These are phyloP conservation scores for Acronicta psi DNA, from an alignment of 2,888 invertebrate species.

Conservation along the genomic window DNA sequence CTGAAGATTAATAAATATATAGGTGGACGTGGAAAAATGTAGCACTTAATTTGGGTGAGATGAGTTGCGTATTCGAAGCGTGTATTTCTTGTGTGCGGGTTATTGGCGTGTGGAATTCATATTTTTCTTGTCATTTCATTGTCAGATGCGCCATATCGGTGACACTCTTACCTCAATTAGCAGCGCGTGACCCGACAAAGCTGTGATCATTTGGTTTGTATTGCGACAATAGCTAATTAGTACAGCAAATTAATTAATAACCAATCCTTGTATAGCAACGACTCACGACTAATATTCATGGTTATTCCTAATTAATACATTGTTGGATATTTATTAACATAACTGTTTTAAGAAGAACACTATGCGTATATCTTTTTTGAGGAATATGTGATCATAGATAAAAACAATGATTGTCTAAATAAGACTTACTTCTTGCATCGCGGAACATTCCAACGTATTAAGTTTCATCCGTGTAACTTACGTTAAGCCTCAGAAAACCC, in stretches of 20 bases:
- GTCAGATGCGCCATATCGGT: conserved; percentile 2
- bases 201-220: no score
- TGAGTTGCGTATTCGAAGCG: conserved; percentile 79
- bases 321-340: no score
- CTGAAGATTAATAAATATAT: conserved; percentile 87
- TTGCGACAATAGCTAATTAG: no score
- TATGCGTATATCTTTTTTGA: no score
- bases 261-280: no score
- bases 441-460: neutral
- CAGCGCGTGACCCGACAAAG: neutral
- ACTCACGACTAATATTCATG: no score
- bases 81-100: conserved; percentile 63
- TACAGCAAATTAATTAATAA: no score
- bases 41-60: conserved; percentile 83
- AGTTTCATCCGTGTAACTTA: neutral
- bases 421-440: neutral
- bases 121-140: conserved; percentile 50
- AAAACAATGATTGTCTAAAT: no score
- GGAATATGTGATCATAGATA: no score
- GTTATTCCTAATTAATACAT: no score
- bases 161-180: neutral
- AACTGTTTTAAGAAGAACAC: no score
- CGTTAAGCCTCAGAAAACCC: conserved; percentile 19
- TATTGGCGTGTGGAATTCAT: conserved; percentile 57
- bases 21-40: conserved; percentile 87